phyloP scores from a whole-genome alignment of 2,888 invertebrate genomes.

The Diogma glabrata region DNA sequence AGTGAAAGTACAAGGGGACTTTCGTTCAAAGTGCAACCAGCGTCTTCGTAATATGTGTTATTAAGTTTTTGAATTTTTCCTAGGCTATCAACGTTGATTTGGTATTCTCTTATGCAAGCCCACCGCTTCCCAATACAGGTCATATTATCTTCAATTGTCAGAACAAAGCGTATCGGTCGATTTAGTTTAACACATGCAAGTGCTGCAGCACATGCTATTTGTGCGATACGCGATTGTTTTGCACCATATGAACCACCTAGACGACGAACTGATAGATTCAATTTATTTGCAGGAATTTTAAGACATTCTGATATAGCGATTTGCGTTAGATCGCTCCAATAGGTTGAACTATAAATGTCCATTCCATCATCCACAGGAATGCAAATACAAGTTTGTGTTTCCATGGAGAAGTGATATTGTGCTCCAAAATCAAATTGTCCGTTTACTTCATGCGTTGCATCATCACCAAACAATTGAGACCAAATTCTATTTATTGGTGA shows the following conservation, averaged over 20 bases:
- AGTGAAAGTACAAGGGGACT: conserved; percentile 30
- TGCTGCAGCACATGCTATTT: conserved; percentile 49
- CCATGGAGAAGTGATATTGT: conserved; percentile 62
- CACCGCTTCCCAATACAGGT: conserved; percentile 46
- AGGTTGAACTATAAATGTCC: conserved; percentile 48
- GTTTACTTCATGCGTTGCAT: conserved; percentile 33
- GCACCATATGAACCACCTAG: conserved; percentile 58
- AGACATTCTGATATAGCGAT: conserved; percentile 41
- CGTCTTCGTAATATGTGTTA: conserved; percentile 41
- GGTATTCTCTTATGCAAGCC: conserved; percentile 42
- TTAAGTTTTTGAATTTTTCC: conserved; percentile 56
- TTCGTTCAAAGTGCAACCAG: conserved; percentile 42
- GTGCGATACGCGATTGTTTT: conserved; percentile 47
- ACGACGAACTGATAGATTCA: conserved; percentile 49
- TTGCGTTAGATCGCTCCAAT: conserved; percentile 47
- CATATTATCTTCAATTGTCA: conserved; percentile 54
- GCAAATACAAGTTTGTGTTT: conserved; percentile 49
- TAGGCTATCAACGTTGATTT: conserved; percentile 46
- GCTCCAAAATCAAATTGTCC: conserved; percentile 42
- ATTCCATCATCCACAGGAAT: conserved; percentile 56
- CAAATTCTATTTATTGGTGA: conserved; percentile 15
- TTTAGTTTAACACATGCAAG: conserved; percentile 46
- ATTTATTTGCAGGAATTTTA: conserved; percentile 43
- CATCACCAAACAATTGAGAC: conserved; percentile 18
- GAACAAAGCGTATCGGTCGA: conserved; percentile 48